Conservation (phyloP, 2,797 vertebrate species). For the Serranus cabrilla region DNA sequence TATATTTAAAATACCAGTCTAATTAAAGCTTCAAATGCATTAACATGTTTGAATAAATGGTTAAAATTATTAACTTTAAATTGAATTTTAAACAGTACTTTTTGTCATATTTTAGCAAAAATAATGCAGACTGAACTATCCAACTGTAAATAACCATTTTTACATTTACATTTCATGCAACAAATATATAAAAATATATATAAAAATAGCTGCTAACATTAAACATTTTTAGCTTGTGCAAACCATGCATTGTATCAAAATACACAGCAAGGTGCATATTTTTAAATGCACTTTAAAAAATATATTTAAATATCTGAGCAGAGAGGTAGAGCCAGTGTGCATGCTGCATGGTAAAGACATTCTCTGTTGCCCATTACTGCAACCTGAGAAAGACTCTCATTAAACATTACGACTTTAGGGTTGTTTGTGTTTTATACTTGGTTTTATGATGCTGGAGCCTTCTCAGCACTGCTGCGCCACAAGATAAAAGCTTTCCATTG, state of each 20-base stretch:
- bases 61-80: not conserved
- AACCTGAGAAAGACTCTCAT: conserved; percentile 90
- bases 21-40: conserved; percentile 9
- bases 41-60: not conserved
- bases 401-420: conserved; percentile 93
- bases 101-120: not conserved
- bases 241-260: not conserved
- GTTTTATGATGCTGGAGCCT: conserved; percentile 91
- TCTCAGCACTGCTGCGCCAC: conserved; percentile 87
- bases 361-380: conserved; percentile 84
- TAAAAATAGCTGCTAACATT: not conserved
- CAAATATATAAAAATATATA: not conserved
- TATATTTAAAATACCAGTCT: not conserved
- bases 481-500: conserved; percentile 89
- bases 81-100: not conserved
- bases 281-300: not conserved
- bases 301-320: conserved; percentile 28
- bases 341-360: conserved; percentile 73
- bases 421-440: conserved; percentile 93
- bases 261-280: not conserved
- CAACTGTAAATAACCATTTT: conserved; percentile 15
- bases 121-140: not conserved
- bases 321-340: conserved; percentile 26
- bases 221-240: not conserved
- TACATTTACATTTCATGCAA: not conserved